Conservation (phyloP, 2,113 vertebrate species). For the Promerops cafer region DNA sequence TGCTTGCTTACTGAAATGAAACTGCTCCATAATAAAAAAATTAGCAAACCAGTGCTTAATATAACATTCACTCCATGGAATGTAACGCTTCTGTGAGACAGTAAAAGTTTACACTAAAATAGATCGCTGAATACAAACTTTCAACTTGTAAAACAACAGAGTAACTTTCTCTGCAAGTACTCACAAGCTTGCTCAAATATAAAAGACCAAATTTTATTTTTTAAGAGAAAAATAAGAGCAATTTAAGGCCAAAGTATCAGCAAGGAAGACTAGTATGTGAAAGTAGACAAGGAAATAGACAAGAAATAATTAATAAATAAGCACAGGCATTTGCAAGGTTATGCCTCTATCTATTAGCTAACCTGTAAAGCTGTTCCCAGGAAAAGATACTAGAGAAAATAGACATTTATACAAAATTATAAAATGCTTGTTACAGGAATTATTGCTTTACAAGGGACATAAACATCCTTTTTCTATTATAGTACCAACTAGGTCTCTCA, state of each 20-base stretch:
- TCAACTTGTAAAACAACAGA: background rate
- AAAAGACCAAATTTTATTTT: conserved; percentile 30
- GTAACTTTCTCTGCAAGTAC: conserved; percentile 26
- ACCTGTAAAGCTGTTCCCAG: conserved; percentile 65
- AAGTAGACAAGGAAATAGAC: background rate
- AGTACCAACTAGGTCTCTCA: conserved; percentile 66
- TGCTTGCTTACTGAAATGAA: background rate
- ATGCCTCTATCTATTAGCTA: conserved; percentile 41
- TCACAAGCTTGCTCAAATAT: conserved; percentile 16
- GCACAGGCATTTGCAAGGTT: conserved; percentile 60
- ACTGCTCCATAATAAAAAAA: background rate
- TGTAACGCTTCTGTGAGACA: background rate
- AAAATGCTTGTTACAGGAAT: conserved; percentile 74
- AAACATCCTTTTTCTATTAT: conserved; percentile 68
- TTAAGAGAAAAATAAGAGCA: conserved; percentile 24
- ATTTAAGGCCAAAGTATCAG: conserved; percentile 57
- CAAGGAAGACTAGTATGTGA: conserved; percentile 52
- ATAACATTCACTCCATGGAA: background rate
- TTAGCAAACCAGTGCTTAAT: background rate
- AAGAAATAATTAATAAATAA: conserved; percentile 29
- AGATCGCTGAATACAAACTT: background rate
- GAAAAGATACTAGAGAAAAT: conserved; percentile 79
- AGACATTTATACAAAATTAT: conserved; percentile 83
- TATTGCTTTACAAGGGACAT: conserved; percentile 74
- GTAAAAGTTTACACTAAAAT: background rate